phyloP scores from a whole-genome alignment of 1,140 invertebrate genomes.

The Galleria mellonella region DNA sequence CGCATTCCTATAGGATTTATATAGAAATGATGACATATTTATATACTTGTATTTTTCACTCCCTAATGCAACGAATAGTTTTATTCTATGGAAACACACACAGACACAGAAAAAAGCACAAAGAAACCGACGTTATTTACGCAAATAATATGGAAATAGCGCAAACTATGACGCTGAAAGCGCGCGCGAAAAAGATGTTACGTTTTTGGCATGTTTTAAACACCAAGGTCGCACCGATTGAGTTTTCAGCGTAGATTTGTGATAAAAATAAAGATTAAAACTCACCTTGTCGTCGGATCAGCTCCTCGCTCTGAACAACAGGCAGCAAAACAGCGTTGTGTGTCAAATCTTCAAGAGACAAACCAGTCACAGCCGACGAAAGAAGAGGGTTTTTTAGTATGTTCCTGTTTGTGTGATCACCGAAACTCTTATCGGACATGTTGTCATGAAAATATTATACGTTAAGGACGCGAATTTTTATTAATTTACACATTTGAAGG shows the following conservation, averaged over 20 bases:
- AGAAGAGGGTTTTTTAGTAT: conserved; percentile 66
- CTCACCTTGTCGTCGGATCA: conserved; percentile 54
- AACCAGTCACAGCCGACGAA: conserved; percentile 57
- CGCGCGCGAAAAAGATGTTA: neutral
- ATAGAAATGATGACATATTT: conserved; percentile 49
- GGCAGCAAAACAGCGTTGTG: conserved; percentile 67
- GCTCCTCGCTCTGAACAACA: conserved; percentile 45
- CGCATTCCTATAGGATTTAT: conserved; percentile 48
- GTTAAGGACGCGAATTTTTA: conserved; percentile 39
- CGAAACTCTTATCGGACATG: conserved; percentile 66
- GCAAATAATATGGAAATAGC: neutral
- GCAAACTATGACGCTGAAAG: neutral
- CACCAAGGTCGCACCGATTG: conserved; percentile 34
- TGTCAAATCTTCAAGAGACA: conserved; percentile 67
- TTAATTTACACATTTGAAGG: conserved; percentile 67
- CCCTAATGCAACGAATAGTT: no score
- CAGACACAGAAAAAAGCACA: no score
- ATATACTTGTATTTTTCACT: neutral
- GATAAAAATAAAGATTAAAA: conserved; percentile 53
- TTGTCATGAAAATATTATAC: conserved; percentile 36
- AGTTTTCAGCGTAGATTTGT: conserved; percentile 22
- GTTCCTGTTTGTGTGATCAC: conserved; percentile 49
- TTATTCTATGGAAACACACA: neutral
- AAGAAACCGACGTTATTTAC: no score
- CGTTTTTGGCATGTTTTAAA: conserved; percentile 26